phyloP scores from a whole-genome alignment of 1,140 invertebrate genomes.

The Eriocheir sinensis region DNA sequence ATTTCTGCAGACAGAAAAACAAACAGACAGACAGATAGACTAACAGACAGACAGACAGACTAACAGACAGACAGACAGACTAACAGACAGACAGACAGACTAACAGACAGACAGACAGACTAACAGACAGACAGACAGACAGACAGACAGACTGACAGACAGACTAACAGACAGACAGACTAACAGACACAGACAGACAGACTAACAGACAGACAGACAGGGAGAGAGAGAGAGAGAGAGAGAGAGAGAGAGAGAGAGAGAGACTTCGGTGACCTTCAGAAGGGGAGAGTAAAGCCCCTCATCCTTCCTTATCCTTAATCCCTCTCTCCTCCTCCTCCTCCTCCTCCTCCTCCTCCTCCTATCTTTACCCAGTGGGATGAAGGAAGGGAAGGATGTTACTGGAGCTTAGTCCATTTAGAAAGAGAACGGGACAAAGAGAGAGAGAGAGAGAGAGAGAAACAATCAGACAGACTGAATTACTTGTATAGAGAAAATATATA shows the following conservation, averaged over 20 bases:
- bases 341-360: not conserved
- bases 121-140: not conserved
- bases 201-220: not conserved
- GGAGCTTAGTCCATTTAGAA: not conserved
- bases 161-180: not conserved
- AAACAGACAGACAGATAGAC: not conserved
- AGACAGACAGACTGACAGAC: not conserved
- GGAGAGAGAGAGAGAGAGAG: not conserved
- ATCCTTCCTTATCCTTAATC: slow-evolving; percentile 25
- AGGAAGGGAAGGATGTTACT: not conserved
- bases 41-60: not conserved
- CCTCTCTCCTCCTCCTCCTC: not conserved
- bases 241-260: not conserved
- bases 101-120: not conserved
- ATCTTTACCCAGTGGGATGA: not conserved
- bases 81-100: not conserved
- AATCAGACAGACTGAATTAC: no score
- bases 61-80: not conserved
- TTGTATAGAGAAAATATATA: no score
- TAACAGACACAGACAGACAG: not conserved
- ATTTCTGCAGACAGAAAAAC: not conserved
- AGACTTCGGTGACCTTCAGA: not conserved
- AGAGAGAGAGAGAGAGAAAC: no score
- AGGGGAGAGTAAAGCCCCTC: not conserved
- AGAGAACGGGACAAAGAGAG: not conserved